These are phyloP conservation scores for Limnephilus lunatus DNA, from an alignment of 2,888 invertebrate genomes.

Conservation along the genomic window DNA sequence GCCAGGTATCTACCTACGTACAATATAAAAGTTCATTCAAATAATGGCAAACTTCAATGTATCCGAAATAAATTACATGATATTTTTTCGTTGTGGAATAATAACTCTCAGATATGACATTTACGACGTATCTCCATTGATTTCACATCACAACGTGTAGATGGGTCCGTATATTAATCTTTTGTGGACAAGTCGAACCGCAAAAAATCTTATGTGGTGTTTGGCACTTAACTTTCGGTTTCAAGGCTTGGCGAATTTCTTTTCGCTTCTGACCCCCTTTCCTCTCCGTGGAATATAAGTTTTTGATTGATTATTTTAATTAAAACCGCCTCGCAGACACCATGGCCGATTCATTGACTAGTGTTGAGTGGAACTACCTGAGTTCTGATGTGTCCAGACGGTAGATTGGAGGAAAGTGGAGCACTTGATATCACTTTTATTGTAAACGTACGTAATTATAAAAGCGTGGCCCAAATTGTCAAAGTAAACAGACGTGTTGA, in stretches of 20 bases:
- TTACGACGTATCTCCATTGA: constrained; percentile 20
- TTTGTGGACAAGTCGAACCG: constrained; percentile 42
- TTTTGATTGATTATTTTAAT: constrained; percentile 65
- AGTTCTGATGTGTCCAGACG: background rate
- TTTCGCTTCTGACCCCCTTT: constrained; percentile 62
- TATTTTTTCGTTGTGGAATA: background rate
- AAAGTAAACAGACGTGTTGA: background rate
- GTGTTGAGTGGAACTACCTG: background rate
- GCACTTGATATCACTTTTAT: background rate
- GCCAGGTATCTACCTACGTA: background rate
- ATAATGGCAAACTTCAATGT: background rate
- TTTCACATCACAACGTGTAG: constrained; percentile 35
- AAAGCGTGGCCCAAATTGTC: background rate
- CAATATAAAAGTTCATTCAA: background rate
- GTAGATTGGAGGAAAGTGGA: background rate
- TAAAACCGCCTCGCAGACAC: constrained; percentile 48
- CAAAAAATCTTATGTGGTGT: constrained; percentile 46
- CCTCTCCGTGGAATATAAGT: constrained; percentile 6
- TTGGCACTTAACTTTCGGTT: constrained; percentile 60
- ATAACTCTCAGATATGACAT: background rate
- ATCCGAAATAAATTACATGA: background rate
- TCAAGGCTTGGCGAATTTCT: constrained; percentile 64
- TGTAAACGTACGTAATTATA: background rate
- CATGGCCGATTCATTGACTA: constrained; percentile 24
- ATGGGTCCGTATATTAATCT: constrained; percentile 23